These are phyloP conservation scores for Parnassius smintheus DNA, from an alignment of 2,888 invertebrate genomes.

Conservation along the genomic window DNA sequence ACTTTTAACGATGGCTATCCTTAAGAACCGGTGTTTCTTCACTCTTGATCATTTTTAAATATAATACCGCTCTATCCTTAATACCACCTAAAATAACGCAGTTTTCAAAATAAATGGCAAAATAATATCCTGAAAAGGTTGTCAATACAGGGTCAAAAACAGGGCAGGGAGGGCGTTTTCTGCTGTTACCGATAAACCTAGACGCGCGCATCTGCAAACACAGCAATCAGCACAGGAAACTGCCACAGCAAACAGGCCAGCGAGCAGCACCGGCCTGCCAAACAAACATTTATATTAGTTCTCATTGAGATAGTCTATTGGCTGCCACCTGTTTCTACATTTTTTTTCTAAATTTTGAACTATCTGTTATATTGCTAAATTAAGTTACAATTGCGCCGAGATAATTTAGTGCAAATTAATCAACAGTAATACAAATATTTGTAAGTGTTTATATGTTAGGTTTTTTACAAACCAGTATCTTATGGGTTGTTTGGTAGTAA, in stretches of 20 bases:
- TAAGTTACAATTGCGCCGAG: not conserved
- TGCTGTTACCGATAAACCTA: slow-evolving; percentile 60
- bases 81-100: slow-evolving; percentile 22
- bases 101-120: slow-evolving; percentile 7
- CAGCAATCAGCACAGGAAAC: slow-evolving; percentile 76
- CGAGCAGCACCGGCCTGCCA: slow-evolving; percentile 80
- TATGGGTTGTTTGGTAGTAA: not conserved
- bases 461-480: not conserved
- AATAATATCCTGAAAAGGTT: slow-evolving; percentile 32
- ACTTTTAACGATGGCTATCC: slow-evolving; percentile 15
- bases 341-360: not conserved
- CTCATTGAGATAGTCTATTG: slow-evolving; percentile 36
- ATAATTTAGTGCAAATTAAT: not conserved
- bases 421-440: not conserved
- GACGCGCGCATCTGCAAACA: slow-evolving; percentile 71
- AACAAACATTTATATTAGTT: slow-evolving; percentile 74
- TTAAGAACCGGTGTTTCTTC: slow-evolving; percentile 13
- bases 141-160: slow-evolving; percentile 31
- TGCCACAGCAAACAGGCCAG: slow-evolving; percentile 80
- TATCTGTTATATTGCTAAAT: not conserved
- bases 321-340: slow-evolving; percentile 12
- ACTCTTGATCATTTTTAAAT: slow-evolving; percentile 32
- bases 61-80: slow-evolving; percentile 19
- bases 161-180: slow-evolving; percentile 57
- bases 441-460: slow-evolving; percentile 1